Conservation (phyloP, 1,140 invertebrate species). For the Glomeris maerens region DNA sequence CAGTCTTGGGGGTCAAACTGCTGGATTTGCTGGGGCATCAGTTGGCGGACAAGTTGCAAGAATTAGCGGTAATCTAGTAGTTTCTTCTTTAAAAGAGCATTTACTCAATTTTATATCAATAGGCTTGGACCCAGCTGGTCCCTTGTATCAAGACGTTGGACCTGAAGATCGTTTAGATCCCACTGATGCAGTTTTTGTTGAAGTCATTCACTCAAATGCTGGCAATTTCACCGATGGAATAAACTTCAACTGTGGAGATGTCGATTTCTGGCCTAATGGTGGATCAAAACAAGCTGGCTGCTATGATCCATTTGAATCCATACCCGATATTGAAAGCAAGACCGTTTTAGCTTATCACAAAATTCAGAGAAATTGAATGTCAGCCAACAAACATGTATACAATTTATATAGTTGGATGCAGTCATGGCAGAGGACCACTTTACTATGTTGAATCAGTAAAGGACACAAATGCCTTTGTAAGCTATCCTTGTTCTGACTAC, state of each 20-base stretch:
- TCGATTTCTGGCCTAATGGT: constrained; percentile 39
- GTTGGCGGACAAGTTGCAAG: no score
- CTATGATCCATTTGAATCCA: not conserved
- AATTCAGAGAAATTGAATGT: constrained; percentile 7
- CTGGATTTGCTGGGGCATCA: no score
- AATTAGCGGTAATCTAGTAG: no score
- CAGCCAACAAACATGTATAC: not conserved
- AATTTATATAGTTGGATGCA: constrained; percentile 23
- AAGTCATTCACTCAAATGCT: constrained; percentile 20
- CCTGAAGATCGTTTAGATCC: constrained; percentile 15
- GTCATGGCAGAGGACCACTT: no score
- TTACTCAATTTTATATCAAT: no score
- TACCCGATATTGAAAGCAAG: no score
- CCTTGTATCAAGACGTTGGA: constrained; percentile 14
- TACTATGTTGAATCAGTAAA: no score
- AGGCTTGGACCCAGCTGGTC: constrained; percentile 21
- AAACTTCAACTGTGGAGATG: constrained; percentile 24
- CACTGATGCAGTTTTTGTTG: constrained; percentile 21
- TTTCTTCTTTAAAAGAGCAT: no score
- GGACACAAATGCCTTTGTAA: no score
- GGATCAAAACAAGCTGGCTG: constrained; percentile 27
- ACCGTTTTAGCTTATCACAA: constrained; percentile 1
- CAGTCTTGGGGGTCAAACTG: no score
- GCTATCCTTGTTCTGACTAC: no score
- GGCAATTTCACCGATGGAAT: no score